Evolutionary conservation across 2,113 vertebrate genomes (phyloP), one percentile per base, ranked within the genome.

Genomic region (Ploceus nigricollis): DNA sequence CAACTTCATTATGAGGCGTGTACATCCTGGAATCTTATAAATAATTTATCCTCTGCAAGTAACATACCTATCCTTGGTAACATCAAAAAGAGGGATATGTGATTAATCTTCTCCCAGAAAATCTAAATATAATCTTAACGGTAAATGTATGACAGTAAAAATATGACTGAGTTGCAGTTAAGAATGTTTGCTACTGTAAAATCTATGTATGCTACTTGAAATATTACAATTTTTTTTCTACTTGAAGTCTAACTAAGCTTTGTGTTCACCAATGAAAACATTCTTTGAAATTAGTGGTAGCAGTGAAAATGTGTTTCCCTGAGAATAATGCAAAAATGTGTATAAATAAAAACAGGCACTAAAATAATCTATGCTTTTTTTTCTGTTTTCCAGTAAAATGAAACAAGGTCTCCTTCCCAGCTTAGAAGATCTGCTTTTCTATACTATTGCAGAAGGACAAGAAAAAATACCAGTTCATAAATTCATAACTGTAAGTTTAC

Each of bases 401-500:
- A 99, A 99, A 92, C 98, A 99, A 79, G 99, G 99, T 92, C 98
- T 99, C 80, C 97, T 99, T 92, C 99, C 99, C 94, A 99, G 99
- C 78, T 98, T 99, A 97, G 99, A 99, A 97, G 99, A 99, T 97
- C 98, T 99, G 47, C 98, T 99, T 78, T 99, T 99, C 97, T 99
- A 99, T 97, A 99, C 99, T 87, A 99, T 99, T 93, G 99, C 99
- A 50, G 99, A 99, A 98, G 99, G 99, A 85, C 99, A 99, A 97
- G 99, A 99, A 93, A 99, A 99, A 97, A 99, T 99, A 98, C 99
- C 99, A 8, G 99, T 99, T 30, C 99, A 99, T 97, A 99, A 99
- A 78, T 99, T 99, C 97, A 99, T 99, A 97, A 99, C 99, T 89
- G 99, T 99, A 98, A 99, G 99, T 98, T 93, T 60, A 15, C 56